A percentile compares a stretch with the other conserved stretches of the same genome.
These are phyloP conservation scores for Peromyscus eremicus DNA, from an alignment of 2,797 vertebrate species.

Conservation along the genomic window DNA sequence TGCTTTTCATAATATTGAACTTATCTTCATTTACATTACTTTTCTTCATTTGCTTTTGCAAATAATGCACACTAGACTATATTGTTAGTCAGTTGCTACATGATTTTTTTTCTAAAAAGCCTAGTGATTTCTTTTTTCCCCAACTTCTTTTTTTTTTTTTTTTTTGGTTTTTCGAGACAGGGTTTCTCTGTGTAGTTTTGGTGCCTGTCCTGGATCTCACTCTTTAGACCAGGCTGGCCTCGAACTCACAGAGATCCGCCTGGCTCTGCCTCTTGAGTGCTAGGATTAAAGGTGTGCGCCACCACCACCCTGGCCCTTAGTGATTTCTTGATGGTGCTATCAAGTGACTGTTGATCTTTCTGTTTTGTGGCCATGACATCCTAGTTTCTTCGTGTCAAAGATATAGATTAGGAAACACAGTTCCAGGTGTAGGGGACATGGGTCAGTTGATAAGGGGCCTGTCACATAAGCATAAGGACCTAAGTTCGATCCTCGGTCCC, in stretches of 20 bases:
- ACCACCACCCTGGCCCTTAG: too few relatives aligned
- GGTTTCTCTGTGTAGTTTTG: too few relatives aligned
- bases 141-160: too few relatives aligned
- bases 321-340: background rate
- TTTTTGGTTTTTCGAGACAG: too few relatives aligned
- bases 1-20: conserved; percentile 46
- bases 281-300: too few relatives aligned
- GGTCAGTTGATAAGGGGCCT: background rate
- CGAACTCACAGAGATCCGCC: too few relatives aligned
- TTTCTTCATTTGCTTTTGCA: conserved; percentile 47
- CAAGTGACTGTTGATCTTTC: background rate
- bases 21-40: conserved; percentile 59
- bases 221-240: too few relatives aligned
- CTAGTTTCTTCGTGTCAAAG: conserved; percentile 10
- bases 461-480: background rate
- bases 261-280: too few relatives aligned
- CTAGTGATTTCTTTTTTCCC: background rate
- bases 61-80: conserved; percentile 57
- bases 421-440: background rate
- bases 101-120: background rate
- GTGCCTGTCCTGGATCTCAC: too few relatives aligned
- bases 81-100: background rate
- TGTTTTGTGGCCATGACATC: background rate
- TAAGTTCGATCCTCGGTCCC: background rate
- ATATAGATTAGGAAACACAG: background rate